Conservation (phyloP, 2,113 vertebrate genomes). For the Tricholaema leucomelas region DNA sequence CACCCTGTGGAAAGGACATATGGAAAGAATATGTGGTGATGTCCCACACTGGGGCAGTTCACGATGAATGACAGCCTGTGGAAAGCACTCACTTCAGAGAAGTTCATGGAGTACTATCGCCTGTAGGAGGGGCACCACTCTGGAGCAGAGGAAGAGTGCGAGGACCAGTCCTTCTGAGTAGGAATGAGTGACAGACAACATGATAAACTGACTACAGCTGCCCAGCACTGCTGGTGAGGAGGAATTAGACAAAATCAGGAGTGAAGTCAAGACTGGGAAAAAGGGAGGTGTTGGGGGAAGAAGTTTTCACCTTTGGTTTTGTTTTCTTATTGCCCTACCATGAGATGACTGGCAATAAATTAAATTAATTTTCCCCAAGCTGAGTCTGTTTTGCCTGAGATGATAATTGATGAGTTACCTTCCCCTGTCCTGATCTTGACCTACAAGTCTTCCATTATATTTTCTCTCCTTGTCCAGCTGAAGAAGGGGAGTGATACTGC, state of each 20-base stretch:
- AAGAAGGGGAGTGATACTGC: too few relatives aligned
- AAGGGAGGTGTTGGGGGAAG: background rate
- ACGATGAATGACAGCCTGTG: too few relatives aligned
- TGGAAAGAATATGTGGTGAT: too few relatives aligned
- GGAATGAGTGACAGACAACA: background rate
- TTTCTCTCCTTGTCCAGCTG: too few relatives aligned
- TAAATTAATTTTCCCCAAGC: background rate
- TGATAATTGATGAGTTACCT: background rate
- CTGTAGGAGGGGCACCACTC: too few relatives aligned
- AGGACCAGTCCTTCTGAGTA: background rate
- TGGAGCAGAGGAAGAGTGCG: background rate
- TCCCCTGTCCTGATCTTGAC: background rate
- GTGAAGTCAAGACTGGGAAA: accelerated
- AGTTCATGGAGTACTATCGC: too few relatives aligned
- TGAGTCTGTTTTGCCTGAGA: background rate
- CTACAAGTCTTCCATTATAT: background rate
- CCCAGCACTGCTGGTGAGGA: accelerated
- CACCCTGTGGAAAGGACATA: too few relatives aligned
- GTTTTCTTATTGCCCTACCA: background rate
- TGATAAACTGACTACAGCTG: too few relatives aligned
- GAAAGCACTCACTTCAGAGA: too few relatives aligned
- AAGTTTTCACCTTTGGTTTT: background rate
- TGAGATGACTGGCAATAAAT: background rate
- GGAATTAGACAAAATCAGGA: background rate
- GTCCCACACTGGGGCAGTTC: too few relatives aligned